Conservation (phyloP, 2,888 invertebrate species). For the Lithophane leautieri region DNA sequence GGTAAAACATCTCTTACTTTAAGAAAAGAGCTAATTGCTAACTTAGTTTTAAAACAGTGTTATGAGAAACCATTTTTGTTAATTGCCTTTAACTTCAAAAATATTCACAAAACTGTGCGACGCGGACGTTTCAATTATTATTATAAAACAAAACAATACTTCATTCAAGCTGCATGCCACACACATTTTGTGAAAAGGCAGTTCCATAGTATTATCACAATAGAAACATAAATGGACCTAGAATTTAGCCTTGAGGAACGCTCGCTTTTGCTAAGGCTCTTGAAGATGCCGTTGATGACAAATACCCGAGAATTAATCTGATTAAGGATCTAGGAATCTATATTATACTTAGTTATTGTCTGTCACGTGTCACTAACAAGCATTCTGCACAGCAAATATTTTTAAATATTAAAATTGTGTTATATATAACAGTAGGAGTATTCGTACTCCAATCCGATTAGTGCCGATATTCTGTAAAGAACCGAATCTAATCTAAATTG, state of each 20-base stretch:
- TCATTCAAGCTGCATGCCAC: not conserved
- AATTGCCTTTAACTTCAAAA: constrained; percentile 15
- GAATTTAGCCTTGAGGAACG: constrained; percentile 15
- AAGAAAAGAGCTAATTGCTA: constrained; percentile 30
- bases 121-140: not conserved
- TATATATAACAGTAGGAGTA: not conserved
- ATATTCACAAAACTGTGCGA: constrained; percentile 5
- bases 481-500: constrained; percentile 43
- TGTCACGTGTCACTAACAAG: not conserved
- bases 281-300: not conserved
- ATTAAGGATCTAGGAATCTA: not conserved
- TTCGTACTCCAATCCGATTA: constrained; percentile 3
- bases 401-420: not conserved
- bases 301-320: not conserved
- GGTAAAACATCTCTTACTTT: constrained; percentile 21
- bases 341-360: not conserved
- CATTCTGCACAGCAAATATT: not conserved
- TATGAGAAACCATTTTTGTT: constrained; percentile 38
- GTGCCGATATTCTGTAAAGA: constrained; percentile 15
- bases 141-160: constrained; percentile 1
- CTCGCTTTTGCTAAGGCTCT: not conserved
- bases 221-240: not conserved
- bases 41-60: constrained; percentile 30
- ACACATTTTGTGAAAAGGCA: not conserved
- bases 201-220: not conserved